Percentiles rank a stretch among this genome's conserved stretches.
Evolutionary conservation across 2,888 invertebrate species (phyloP).

Genomic region (Cephus rjabovi): DNA sequence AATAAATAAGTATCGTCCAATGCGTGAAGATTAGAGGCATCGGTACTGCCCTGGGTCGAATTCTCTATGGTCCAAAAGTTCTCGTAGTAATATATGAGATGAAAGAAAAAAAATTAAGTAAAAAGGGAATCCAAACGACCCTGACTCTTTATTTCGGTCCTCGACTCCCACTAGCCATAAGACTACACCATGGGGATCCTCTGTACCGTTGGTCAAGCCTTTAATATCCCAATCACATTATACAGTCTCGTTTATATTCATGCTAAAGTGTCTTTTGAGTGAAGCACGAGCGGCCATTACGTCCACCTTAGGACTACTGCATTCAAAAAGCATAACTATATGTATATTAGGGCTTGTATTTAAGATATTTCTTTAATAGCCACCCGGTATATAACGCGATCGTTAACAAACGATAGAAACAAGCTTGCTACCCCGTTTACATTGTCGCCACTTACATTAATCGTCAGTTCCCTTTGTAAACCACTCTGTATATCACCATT

Average conservation of each 20-base stretch:
- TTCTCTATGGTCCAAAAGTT: background rate
- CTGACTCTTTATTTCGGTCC: background rate
- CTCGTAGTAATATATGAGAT: background rate
- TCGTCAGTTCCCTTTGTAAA: background rate
- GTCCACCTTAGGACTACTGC: background rate
- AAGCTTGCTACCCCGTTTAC: background rate
- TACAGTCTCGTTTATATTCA: background rate
- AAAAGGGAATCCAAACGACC: background rate
- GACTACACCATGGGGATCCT: background rate
- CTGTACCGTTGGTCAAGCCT: background rate
- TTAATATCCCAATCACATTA: background rate
- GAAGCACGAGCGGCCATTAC: background rate
- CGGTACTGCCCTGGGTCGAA: background rate
- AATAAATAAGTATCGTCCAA: background rate
- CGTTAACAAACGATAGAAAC: conserved; percentile 7
- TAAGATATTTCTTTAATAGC: background rate
- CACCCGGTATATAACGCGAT: conserved; percentile 10
- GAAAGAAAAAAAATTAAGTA: background rate
- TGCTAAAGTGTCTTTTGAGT: background rate
- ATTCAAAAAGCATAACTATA: background rate
- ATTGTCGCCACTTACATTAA: background rate
- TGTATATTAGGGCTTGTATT: background rate
- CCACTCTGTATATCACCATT: background rate
- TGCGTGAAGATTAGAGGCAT: background rate
- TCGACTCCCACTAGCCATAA: background rate